Base-by-base conservation (phyloP, 2,113 vertebrate species). In the Parotia lawesii region DNA sequence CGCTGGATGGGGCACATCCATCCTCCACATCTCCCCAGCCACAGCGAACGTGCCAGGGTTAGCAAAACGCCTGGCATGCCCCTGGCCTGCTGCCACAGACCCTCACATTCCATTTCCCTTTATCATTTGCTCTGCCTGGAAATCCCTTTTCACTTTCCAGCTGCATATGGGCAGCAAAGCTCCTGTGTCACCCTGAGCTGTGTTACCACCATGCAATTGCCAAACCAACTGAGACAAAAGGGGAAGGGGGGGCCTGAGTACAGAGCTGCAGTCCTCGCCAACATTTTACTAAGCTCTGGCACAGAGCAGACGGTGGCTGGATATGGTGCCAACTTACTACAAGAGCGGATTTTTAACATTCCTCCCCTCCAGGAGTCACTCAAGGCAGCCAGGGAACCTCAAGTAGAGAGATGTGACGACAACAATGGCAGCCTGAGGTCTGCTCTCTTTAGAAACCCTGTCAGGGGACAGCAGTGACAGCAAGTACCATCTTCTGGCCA, bases 281-380 rank as follows among this genome's bases (percentile, higher is more conserved):
- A 53, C 71, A 27, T 96, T 96, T 97, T 95, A 91, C 97, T 96
- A 93, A 97, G 91, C 95, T 82, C 96, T 97, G 97, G 97, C 98
- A 97, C 85, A 4, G 69, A 84, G 69, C 76, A 73, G 96, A 91
- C 94, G 75, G 91, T 86, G 97, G 94, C 95, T 90, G 95, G 97
- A 96, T 95, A 19, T 19, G 4, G 77, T 97, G 98, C 98, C 98
- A 98, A 86, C 95, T 98, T 70, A 94, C 96, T 95, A 95, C 95
- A 96, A 87, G 92, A 96, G 95, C 16, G 8, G 93, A 97, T 97
- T 97, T 97, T 96, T 95, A 91, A 91, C 96, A 98, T 98, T 98
- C 97, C 80, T 96, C 69, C 83, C 94, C 92, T 90, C 85, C 77
- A 91, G 96, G 97, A 97, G 96, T 94, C 96, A 96, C 95, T 95